Percentiles rank a stretch among this genome's conserved stretches.
Evolutionary conservation across 2,888 invertebrate species (phyloP).

Genomic region (Agrochola litura): DNA sequence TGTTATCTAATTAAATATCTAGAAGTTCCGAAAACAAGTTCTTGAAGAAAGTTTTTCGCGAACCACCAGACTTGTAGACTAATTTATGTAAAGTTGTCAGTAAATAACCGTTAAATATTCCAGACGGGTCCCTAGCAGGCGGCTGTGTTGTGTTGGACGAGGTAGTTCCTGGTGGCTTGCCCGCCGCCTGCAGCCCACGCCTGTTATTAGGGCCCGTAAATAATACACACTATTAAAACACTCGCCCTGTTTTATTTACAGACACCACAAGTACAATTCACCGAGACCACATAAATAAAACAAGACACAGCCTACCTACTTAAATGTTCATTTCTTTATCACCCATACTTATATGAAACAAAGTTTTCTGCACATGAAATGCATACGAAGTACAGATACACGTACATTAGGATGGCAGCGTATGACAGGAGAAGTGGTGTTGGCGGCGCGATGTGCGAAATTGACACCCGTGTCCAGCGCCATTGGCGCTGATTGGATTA

Average conservation of each 20-base stretch:
- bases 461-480: constrained; percentile 85
- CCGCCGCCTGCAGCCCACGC: constrained; percentile 60
- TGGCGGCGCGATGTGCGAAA: constrained; percentile 79
- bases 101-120: constrained; percentile 84
- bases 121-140: constrained; percentile 77
- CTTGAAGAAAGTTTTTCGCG: constrained; percentile 46
- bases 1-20: constrained; percentile 9
- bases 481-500: constrained; percentile 89
- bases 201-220: constrained; percentile 88
- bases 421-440: constrained; percentile 64
- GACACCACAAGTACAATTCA: constrained; percentile 80
- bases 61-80: constrained; percentile 50
- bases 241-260: constrained; percentile 84
- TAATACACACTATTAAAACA: constrained; percentile 85
- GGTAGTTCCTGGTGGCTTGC: constrained; percentile 67
- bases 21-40: constrained; percentile 31
- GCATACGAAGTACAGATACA: constrained; percentile 55
- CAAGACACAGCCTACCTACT: constrained; percentile 59
- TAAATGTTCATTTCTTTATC: constrained; percentile 40
- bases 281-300: constrained; percentile 72
- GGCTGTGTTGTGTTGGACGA: constrained; percentile 66
- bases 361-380: constrained; percentile 39
- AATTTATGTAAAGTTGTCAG: constrained; percentile 74
- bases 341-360: constrained; percentile 13
- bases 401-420: constrained; percentile 56